A percentile compares a stretch with the other conserved stretches of the same genome.
Evolutionary conservation across 2,113 vertebrate species (phyloP).

Genomic region (Dromaius novaehollandiae): DNA sequence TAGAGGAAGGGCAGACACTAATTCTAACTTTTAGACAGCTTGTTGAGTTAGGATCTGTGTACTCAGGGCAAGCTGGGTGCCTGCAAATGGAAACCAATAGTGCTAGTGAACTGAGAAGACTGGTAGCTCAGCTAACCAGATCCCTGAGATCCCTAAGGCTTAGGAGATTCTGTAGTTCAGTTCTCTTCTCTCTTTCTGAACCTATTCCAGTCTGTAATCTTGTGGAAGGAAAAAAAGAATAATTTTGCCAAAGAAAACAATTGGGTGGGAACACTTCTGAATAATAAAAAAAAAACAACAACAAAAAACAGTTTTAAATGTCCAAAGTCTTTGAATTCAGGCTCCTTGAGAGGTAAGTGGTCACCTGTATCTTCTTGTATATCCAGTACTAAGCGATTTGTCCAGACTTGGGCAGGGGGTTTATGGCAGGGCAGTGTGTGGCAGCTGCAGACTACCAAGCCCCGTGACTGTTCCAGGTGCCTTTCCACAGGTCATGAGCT

Average conservation of each 20-base stretch:
- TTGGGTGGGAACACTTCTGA: not conserved
- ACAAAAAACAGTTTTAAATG: not conserved
- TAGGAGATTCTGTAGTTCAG: not conserved
- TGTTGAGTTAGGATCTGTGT: not conserved
- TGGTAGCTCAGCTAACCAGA: not conserved
- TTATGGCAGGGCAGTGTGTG: not conserved
- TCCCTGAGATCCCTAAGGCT: not conserved
- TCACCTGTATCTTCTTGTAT: not conserved
- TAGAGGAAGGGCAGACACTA: not conserved
- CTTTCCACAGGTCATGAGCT: not conserved
- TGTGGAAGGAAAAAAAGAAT: not conserved
- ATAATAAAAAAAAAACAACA: not conserved
- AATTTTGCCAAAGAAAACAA: not conserved
- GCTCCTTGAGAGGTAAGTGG: not conserved
- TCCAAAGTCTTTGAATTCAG: not conserved
- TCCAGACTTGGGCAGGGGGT: not conserved
- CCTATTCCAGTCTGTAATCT: not conserved
- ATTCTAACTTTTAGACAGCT: not conserved
- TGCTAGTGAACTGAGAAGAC: not conserved
- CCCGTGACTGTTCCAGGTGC: not conserved
- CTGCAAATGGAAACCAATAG: not conserved
- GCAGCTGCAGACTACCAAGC: not conserved
- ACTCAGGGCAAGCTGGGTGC: not conserved
- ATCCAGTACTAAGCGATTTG: not conserved
- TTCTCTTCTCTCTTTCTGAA: not conserved